Evolutionary conservation across 2,113 vertebrate species (phyloP), one percentile per base, ranked within the genome.

Genomic region (Benthochromis sp.): DNA sequence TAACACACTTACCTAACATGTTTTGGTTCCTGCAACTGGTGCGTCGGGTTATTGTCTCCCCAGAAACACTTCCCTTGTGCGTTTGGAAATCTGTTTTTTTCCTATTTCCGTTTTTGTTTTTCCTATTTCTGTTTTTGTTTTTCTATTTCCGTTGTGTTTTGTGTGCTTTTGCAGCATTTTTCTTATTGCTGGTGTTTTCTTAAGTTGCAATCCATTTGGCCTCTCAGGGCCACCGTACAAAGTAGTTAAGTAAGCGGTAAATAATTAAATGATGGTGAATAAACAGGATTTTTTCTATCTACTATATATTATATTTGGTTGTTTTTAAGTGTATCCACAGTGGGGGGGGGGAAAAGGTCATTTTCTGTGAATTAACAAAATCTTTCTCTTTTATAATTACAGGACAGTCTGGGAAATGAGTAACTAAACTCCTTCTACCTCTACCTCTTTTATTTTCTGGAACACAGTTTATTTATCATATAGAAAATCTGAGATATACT

Each of bases 11-110:
- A 0, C 27, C 55, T 31, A 31, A 31, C 27, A 29, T 29, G 0
- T 59, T 59, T 59, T 59, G 7, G 24, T 29, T 59, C 7, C 13
- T 59, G 0, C 2, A 59, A 29, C 13, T 29, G 55, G 13, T 29
- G 0, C 4, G 0, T 59, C 13, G 0, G 55, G 4, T 59, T 59
- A 59, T 59, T 31, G 55, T 59, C 55, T 59, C 55, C 27, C 57
- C 14, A 17, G 14, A 61, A 17, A 61, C 57, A 31, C 27, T 31
- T 61, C 57, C 2, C 27, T 4, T 61, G 57, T 61, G 14, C 0
- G 0, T 19, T 61, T 19, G 57, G 5, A 61, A 61, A 1, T 31
- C 0, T 0, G 1, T 29, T 31, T 59, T 53, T 21, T 50, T 4
- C 4, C 5, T 1, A 9, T n/a, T 52, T 52, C 9, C 1, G 0